Conservation (phyloP, 2,888 invertebrate genomes). For the Aricia artaxerxes region DNA sequence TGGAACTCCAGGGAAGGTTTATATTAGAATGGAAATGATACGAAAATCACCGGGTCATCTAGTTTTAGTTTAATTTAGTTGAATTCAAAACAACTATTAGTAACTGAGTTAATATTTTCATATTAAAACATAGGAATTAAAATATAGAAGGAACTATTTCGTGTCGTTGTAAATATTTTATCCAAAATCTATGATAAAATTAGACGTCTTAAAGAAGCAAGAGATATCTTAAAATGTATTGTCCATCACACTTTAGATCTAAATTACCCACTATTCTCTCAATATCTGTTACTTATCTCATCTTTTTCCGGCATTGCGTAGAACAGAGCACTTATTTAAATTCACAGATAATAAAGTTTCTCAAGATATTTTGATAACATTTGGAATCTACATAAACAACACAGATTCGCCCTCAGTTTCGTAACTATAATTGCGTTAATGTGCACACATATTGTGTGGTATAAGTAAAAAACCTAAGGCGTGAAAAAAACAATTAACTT, state of each 20-base stretch:
- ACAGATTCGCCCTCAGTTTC: slow-evolving; percentile 55
- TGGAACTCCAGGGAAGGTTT: too few species aligned
- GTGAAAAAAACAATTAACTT: not conserved
- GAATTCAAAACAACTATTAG: not conserved
- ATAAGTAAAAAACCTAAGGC: slow-evolving; percentile 35
- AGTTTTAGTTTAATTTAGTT: not conserved
- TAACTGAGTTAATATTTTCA: not conserved
- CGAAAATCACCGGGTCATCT: too few species aligned
- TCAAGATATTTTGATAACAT: slow-evolving; percentile 41
- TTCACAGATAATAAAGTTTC: slow-evolving; percentile 35
- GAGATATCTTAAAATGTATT: not conserved
- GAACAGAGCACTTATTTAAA: slow-evolving; percentile 17
- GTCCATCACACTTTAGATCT: not conserved
- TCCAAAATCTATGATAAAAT: not conserved
- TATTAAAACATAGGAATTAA: not conserved
- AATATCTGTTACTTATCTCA: not conserved
- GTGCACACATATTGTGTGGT: slow-evolving; percentile 50
- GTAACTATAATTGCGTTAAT: slow-evolving; percentile 62
- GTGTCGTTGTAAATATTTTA: not conserved
- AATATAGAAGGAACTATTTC: too few species aligned
- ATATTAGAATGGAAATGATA: too few species aligned
- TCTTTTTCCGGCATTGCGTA: not conserved
- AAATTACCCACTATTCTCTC: not conserved
- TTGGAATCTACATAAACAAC: slow-evolving; percentile 55
- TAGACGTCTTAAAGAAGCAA: not conserved